Evolutionary conservation across 1,140 invertebrate species (phyloP).

Genomic region (Vanessa atalanta): DNA sequence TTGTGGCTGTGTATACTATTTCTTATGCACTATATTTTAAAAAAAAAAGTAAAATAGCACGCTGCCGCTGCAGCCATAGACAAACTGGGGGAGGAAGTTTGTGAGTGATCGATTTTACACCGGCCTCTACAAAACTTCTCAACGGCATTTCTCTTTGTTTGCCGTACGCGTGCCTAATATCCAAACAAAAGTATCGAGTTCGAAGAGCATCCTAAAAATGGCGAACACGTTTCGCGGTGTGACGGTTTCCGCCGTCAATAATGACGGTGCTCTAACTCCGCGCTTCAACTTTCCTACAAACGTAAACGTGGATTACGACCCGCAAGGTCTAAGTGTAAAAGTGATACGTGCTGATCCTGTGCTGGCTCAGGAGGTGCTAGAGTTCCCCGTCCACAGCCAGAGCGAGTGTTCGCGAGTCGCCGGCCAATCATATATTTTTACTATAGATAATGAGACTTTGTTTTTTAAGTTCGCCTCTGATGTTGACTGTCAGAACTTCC

Average conservation of each 20-base stretch:
- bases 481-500: constrained; percentile 88
- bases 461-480: constrained; percentile 78
- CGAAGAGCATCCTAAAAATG: constrained; percentile 81
- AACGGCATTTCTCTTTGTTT: constrained; percentile 80
- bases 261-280: constrained; percentile 83
- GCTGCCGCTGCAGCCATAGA: constrained; percentile 73
- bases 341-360: constrained; percentile 80
- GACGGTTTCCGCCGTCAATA: constrained; percentile 85
- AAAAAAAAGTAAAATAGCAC: constrained; percentile 59
- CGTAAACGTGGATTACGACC: constrained; percentile 87
- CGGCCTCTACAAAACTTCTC: constrained; percentile 74
- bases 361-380: constrained; percentile 80
- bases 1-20: neutral
- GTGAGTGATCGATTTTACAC: constrained; percentile 80
- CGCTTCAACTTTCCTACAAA: constrained; percentile 86
- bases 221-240: constrained; percentile 86
- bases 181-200: constrained; percentile 58
- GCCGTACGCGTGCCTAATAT: constrained; percentile 66
- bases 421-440: constrained; percentile 85
- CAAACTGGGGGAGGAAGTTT: constrained; percentile 74
- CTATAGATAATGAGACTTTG: constrained; percentile 84
- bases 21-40: neutral
- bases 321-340: constrained; percentile 87
- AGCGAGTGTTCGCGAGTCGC: constrained; percentile 86
- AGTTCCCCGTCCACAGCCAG: constrained; percentile 85